Evolutionary conservation across 2,113 vertebrate species (phyloP).

Genomic region (Oreochromis aureus): DNA sequence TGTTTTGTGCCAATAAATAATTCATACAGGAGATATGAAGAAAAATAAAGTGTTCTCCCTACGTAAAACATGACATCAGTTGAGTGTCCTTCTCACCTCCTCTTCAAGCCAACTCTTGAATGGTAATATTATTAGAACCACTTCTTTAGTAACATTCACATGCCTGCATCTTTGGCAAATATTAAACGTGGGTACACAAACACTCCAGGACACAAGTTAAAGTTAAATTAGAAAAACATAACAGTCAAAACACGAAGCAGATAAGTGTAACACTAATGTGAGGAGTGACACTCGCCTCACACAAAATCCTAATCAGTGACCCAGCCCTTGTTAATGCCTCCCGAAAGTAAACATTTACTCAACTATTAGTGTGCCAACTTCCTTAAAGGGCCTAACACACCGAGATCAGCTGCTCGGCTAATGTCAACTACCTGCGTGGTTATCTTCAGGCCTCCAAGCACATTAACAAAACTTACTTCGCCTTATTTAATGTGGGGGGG

Average conservation of each 20-base stretch:
- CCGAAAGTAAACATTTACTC: not conserved
- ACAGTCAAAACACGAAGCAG: not conserved
- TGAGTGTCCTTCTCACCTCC: not conserved
- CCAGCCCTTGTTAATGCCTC: not conserved
- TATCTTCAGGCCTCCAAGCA: not conserved
- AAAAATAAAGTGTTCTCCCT: not conserved
- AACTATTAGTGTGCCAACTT: not conserved
- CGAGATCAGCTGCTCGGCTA: not conserved
- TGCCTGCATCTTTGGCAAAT: not conserved
- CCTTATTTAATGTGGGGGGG: rapidly evolving
- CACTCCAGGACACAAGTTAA: not conserved
- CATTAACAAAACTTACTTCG: not conserved
- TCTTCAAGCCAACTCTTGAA: not conserved
- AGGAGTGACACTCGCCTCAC: not conserved
- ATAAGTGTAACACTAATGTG: not conserved
- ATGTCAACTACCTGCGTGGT: not conserved
- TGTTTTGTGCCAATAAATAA: not conserved
- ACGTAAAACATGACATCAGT: not conserved
- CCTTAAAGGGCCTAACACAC: not conserved
- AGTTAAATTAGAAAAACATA: not conserved
- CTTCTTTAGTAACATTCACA: not conserved
- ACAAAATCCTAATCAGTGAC: not conserved
- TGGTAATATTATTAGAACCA: not conserved
- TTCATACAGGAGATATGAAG: not conserved
- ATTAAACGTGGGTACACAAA: not conserved